phyloP scores from a whole-genome alignment of 2,113 vertebrate genomes.

The Spea bombifrons region DNA sequence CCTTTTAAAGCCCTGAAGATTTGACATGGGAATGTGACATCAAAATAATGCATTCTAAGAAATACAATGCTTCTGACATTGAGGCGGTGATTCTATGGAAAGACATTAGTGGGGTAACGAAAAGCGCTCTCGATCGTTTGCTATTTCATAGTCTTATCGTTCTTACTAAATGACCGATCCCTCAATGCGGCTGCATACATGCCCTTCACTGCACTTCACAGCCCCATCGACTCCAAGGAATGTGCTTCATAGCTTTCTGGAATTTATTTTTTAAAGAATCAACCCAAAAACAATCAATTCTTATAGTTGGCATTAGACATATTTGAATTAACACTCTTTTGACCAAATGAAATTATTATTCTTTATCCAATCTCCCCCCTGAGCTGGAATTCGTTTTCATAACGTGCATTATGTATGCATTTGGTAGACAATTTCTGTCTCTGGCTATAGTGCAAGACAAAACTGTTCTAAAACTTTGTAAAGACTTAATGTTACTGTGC shows the following conservation, averaged over 20 bases:
- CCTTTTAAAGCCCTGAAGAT: slow-evolving; percentile 45
- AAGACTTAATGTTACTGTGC: too few species aligned
- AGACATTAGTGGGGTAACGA: slow-evolving; percentile 44
- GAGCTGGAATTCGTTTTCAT: too few species aligned
- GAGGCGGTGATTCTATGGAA: slow-evolving; percentile 45
- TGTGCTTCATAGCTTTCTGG: background rate
- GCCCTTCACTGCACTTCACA: slow-evolving; percentile 15
- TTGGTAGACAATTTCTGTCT: too few species aligned
- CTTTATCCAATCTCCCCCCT: too few species aligned
- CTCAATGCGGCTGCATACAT: background rate
- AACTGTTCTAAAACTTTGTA: too few species aligned
- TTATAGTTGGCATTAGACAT: too few species aligned
- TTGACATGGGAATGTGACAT: slow-evolving; percentile 41
- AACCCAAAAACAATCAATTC: too few species aligned
- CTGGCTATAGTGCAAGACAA: too few species aligned
- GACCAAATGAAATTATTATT: too few species aligned
- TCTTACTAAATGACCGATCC: slow-evolving; percentile 12
- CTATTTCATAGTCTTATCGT: slow-evolving; percentile 44
- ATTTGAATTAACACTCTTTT: too few species aligned
- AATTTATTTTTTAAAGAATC: too few species aligned
- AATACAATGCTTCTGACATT: slow-evolving; percentile 49
- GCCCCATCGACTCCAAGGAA: background rate
- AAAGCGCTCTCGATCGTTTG: slow-evolving; percentile 25
- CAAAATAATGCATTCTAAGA: slow-evolving; percentile 45
- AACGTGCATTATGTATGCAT: too few species aligned